Evolutionary conservation across 2,113 vertebrate genomes (phyloP).

Genomic region (Brachirus orientalis): DNA sequence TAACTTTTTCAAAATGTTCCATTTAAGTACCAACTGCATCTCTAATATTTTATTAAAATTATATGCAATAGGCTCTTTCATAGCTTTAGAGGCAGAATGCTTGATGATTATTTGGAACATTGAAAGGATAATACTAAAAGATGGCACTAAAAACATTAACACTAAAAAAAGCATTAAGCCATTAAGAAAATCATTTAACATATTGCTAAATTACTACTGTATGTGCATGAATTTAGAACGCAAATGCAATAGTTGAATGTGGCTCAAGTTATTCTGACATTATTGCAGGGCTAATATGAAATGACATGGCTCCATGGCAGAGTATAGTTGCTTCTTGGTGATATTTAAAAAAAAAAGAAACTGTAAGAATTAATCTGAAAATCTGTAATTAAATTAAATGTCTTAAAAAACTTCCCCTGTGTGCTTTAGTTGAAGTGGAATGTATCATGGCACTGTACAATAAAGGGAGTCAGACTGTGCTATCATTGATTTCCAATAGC

Average conservation of each 20-base stretch:
- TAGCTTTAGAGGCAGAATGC: slow-evolving; percentile 69
- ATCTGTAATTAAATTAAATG: slow-evolving; percentile 37
- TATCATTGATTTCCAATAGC: slow-evolving; percentile 59
- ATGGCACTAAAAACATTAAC: slow-evolving; percentile 51
- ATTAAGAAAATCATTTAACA: slow-evolving; percentile 42
- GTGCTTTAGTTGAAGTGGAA: slow-evolving; percentile 78
- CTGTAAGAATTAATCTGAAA: slow-evolving; percentile 11
- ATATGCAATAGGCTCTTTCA: slow-evolving; percentile 60
- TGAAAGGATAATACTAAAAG: slow-evolving; percentile 45
- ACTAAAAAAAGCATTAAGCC: slow-evolving; percentile 39
- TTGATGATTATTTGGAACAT: slow-evolving; percentile 57
- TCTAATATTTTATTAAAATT: slow-evolving; percentile 53
- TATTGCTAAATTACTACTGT: slow-evolving; percentile 76
- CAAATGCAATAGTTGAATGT: slow-evolving; percentile 33
- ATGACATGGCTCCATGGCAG: slow-evolving; percentile 40
- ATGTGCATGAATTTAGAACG: slow-evolving; percentile 39
- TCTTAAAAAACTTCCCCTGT: slow-evolving; percentile 48
- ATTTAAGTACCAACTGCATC: slow-evolving; percentile 54
- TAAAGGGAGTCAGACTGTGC: slow-evolving; percentile 77
- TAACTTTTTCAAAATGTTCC: slow-evolving; percentile 49
- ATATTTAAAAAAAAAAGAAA: slow-evolving; percentile 22
- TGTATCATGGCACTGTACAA: slow-evolving; percentile 79
- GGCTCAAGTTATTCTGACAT: slow-evolving; percentile 55
- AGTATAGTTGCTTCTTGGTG: slow-evolving; percentile 40
- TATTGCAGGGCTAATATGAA: slow-evolving; percentile 71